Percentiles rank a stretch among this genome's conserved stretches.
Evolutionary conservation across 2,113 vertebrate genomes (phyloP).

Genomic region (Semicossyphus pulcher): DNA sequence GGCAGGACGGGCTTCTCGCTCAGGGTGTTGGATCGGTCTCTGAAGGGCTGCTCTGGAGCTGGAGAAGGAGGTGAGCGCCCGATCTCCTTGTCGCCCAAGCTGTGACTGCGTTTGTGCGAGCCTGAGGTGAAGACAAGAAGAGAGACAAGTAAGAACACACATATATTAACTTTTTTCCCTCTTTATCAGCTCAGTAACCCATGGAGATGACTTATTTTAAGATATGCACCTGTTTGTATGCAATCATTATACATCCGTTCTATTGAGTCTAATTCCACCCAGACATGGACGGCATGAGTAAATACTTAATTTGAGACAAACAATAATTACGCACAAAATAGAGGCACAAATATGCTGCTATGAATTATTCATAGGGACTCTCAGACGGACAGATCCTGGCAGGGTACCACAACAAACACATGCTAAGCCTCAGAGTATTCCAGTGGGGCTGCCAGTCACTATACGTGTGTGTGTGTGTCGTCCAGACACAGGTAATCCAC

Average conservation of each 20-base stretch:
- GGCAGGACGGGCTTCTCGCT: constrained; percentile 94
- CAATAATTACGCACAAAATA: constrained; percentile 74
- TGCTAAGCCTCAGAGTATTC: constrained; percentile 36
- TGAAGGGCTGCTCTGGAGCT: constrained; percentile 89
- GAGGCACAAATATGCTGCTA: constrained; percentile 53
- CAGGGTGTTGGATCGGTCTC: constrained; percentile 94
- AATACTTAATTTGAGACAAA: constrained; percentile 75
- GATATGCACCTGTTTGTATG: constrained; percentile 49
- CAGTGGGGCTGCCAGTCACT: constrained; percentile 25
- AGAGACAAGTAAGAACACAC: neutral
- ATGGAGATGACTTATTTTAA: constrained; percentile 36
- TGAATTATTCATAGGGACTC: constrained; percentile 77
- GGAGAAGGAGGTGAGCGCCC: constrained; percentile 87
- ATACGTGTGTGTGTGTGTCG: neutral
- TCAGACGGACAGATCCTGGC: constrained; percentile 50
- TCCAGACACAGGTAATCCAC: constrained; percentile 46
- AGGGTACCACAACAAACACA: constrained; percentile 53
- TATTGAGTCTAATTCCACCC: constrained; percentile 49
- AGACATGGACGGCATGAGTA: constrained; percentile 53
- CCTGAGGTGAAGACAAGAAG: constrained; percentile 78
- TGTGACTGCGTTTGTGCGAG: constrained; percentile 96
- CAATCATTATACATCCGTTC: constrained; percentile 41
- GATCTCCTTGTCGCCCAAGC: constrained; percentile 96
- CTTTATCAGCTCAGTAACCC: neutral
- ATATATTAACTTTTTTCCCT: neutral